Evolutionary conservation across 2,888 invertebrate genomes (phyloP).

Genomic region (Chelonus formosanus): DNA sequence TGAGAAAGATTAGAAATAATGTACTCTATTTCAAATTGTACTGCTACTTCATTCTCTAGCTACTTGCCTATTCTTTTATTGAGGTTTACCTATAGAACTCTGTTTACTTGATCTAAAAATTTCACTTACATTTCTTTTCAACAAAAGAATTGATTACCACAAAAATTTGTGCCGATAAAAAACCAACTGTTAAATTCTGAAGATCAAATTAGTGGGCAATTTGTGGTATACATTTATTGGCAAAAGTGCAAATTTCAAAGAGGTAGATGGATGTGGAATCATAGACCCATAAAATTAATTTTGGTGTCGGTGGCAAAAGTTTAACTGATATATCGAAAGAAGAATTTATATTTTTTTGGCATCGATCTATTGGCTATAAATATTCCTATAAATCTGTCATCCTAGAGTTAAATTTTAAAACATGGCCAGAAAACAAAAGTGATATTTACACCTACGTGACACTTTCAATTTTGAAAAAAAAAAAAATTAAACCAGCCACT

Average conservation of each 20-base stretch:
- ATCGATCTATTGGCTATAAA: too few species aligned
- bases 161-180: too few species aligned
- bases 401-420: conserved; percentile 8
- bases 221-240: conserved; percentile 31
- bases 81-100: too few species aligned
- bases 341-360: conserved; percentile 3
- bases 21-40: too few species aligned
- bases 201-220: conserved; percentile 25
- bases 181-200: neutral
- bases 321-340: neutral
- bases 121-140: too few species aligned
- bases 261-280: conserved; percentile 30
- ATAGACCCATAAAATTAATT: conserved; percentile 31
- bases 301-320: conserved; percentile 23
- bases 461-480: neutral
- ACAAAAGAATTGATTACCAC: too few species aligned
- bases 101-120: too few species aligned
- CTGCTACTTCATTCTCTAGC: too few species aligned
- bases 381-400: conserved; percentile 22
- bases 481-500: neutral
- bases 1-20: too few species aligned
- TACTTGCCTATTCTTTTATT: too few species aligned
- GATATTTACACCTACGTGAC: too few species aligned
- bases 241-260: conserved; percentile 33
- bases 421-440: neutral